Percentiles rank a stretch among this genome's conserved stretches.
Evolutionary conservation across 2,113 vertebrate species (phyloP).

Genomic region (Nipponia nippon): DNA sequence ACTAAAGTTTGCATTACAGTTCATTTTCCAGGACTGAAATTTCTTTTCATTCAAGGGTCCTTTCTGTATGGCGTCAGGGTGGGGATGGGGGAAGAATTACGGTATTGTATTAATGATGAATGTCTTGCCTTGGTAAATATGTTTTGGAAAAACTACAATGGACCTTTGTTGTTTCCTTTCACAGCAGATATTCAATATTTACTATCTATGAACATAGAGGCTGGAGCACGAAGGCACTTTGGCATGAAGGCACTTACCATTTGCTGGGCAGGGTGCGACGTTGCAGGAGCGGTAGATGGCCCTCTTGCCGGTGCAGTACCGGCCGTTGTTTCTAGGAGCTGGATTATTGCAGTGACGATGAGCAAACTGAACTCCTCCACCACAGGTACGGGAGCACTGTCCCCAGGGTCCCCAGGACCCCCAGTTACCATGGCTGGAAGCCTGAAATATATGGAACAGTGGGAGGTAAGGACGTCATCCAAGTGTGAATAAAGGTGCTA

Average conservation of each 20-base stretch:
- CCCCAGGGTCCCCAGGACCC: constrained; percentile 97
- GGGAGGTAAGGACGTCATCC: background rate
- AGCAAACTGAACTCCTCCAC: constrained; percentile 93
- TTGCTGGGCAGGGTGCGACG: constrained; percentile 77
- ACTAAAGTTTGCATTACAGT: background rate
- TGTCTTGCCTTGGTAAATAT: background rate
- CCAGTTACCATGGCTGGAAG: constrained; percentile 95
- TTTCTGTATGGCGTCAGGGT: fast-evolving
- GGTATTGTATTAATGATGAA: background rate
- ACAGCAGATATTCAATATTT: background rate
- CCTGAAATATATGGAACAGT: constrained; percentile 69
- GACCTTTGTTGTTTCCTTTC: background rate
- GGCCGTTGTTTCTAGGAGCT: constrained; percentile 90
- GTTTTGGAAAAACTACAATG: background rate
- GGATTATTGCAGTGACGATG: constrained; percentile 96
- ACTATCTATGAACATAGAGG: background rate
- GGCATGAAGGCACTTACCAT: constrained; percentile 69
- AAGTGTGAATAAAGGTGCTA: background rate
- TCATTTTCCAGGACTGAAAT: background rate
- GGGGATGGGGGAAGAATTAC: background rate
- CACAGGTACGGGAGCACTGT: constrained; percentile 88
- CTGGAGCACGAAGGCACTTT: background rate
- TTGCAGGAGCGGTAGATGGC: constrained; percentile 92
- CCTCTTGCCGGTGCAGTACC: constrained; percentile 94
- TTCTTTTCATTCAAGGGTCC: background rate